Percentiles rank a stretch among this genome's conserved stretches.
Evolutionary conservation across 2,888 invertebrate species (phyloP).

Genomic region (Heliconius aoede): DNA sequence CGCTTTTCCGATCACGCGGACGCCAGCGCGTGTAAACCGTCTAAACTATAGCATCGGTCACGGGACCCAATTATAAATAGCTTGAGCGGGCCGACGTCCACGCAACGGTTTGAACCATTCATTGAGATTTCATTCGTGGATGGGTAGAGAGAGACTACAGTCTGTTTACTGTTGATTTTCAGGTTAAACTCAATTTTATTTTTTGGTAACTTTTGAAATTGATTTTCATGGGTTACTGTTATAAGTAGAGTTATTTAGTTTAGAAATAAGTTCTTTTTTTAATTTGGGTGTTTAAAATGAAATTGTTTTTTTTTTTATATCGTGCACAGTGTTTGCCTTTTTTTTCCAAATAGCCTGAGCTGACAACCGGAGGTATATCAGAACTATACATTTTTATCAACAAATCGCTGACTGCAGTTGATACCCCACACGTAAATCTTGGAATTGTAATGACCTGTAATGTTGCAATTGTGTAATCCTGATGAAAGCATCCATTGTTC

Average conservation of each 20-base stretch:
- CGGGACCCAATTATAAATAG: conserved; percentile 23
- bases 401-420: too few species aligned
- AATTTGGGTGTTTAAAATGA: neutral
- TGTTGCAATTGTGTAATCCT: too few species aligned
- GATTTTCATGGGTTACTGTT: too few species aligned
- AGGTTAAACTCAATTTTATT: neutral
- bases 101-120: conserved; percentile 4
- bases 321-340: too few species aligned
- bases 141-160: too few species aligned
- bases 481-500: too few species aligned
- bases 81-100: neutral
- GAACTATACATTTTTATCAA: too few species aligned
- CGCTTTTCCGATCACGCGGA: conserved; percentile 23
- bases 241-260: neutral
- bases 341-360: too few species aligned
- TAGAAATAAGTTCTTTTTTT: neutral
- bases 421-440: too few species aligned
- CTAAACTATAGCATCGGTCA: conserved; percentile 15
- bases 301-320: neutral
- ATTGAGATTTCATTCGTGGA: neutral
- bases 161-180: neutral
- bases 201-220: neutral
- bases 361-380: too few species aligned
- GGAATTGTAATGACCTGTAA: too few species aligned
- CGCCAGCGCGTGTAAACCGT: conserved; percentile 6